A percentile compares a stretch with the other conserved stretches of the same genome.
Evolutionary conservation across 2,797 vertebrate species (phyloP).

Genomic region (Argyrosomus regius): DNA sequence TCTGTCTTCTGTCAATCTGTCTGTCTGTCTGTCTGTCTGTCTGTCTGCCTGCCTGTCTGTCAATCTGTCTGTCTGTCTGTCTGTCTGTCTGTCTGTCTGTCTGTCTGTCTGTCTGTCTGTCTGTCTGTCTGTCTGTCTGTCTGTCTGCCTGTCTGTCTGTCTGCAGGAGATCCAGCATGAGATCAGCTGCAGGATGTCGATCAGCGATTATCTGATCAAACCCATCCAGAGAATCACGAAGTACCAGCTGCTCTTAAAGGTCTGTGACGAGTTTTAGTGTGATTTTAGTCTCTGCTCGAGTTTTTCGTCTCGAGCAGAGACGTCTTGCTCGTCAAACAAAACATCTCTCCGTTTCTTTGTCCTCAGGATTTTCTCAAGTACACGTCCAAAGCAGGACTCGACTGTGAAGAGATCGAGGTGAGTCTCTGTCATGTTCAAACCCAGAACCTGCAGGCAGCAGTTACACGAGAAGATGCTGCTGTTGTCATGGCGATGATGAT

Average conservation of each 20-base stretch:
- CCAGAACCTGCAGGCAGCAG: too few species aligned
- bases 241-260: constrained; percentile 97
- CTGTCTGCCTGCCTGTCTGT: constrained; percentile 6
- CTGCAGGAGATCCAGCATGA: constrained; percentile 94
- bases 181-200: constrained; percentile 93
- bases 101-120: background rate
- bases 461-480: too few species aligned
- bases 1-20: constrained; percentile 43
- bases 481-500: too few species aligned
- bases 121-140: background rate
- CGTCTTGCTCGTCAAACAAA: background rate
- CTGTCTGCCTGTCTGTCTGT: background rate
- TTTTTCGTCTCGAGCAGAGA: background rate
- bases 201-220: constrained; percentile 98
- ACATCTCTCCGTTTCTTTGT: background rate
- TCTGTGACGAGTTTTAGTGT: constrained; percentile 57
- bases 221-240: constrained; percentile 99
- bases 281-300: background rate
- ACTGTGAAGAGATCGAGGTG: constrained; percentile 94
- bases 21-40: background rate
- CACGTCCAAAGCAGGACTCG: constrained; percentile 94
- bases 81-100: too few species aligned
- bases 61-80: too few species aligned
- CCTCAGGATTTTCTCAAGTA: constrained; percentile 94
- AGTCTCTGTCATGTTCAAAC: constrained; percentile 13